Percentiles rank a stretch among this genome's conserved stretches.
Evolutionary conservation across 1,140 invertebrate genomes (phyloP).

Genomic region (Drosophila parabipectinata): DNA sequence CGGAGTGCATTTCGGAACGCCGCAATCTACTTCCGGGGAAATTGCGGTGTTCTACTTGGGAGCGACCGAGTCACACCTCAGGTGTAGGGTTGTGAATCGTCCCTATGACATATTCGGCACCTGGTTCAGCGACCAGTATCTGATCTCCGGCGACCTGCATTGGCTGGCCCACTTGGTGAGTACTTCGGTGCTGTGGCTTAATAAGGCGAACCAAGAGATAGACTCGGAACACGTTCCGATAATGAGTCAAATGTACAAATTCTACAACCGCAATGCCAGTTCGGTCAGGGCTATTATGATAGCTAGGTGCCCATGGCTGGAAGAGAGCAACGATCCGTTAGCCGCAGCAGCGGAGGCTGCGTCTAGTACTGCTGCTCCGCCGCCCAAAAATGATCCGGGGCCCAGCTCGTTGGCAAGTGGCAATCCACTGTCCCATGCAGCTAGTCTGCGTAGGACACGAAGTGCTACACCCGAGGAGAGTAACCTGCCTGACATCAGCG

Average conservation of each 20-base stretch:
- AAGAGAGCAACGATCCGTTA: conserved; percentile 74
- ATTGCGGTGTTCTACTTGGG: conserved; percentile 93
- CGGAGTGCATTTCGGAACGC: conserved; percentile 93
- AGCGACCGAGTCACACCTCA: conserved; percentile 87
- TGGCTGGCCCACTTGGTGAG: conserved; percentile 93
- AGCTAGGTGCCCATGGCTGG: conserved; percentile 83
- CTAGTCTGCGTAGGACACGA: conserved; percentile 51
- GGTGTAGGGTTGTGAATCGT: conserved; percentile 93
- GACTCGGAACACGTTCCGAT: conserved; percentile 93
- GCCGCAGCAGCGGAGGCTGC: background rate
- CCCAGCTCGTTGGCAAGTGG: conserved; percentile 43
- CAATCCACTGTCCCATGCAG: conserved; percentile 66
- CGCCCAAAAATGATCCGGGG: conserved; percentile 8
- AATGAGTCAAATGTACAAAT: conserved; percentile 91
- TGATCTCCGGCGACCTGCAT: conserved; percentile 92
- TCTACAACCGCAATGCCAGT: conserved; percentile 93
- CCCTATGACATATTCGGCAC: conserved; percentile 96
- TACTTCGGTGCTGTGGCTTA: conserved; percentile 92
- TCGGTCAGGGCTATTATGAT: conserved; percentile 85
- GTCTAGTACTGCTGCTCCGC: background rate
- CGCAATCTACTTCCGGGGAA: conserved; percentile 92
- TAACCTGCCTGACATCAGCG: conserved; percentile 64
- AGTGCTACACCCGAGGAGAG: conserved; percentile 66
- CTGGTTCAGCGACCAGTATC: conserved; percentile 93
- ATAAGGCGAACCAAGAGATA: conserved; percentile 92